phyloP scores from a whole-genome alignment of 2,888 invertebrate species.

The Watsonalla cultraria region DNA sequence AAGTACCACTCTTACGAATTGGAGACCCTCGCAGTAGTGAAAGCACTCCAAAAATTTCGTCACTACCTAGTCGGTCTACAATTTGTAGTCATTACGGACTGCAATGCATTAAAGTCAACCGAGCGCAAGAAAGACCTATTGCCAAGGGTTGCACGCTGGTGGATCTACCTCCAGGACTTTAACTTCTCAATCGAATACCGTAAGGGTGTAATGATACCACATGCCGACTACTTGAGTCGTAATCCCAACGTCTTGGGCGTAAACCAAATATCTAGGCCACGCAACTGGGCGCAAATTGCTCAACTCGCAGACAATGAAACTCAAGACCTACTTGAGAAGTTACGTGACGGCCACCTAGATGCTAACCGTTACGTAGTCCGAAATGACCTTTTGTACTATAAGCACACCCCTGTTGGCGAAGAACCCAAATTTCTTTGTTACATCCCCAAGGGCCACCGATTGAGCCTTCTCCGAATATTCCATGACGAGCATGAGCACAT shows the following conservation, averaged over 20 bases:
- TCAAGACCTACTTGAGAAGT: conserved; percentile 11
- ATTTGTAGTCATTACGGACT: too few relatives aligned
- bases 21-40: conserved; percentile 10
- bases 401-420: not conserved
- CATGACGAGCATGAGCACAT: conserved; percentile 14
- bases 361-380: not conserved
- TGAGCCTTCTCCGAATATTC: conserved; percentile 18
- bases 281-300: conserved; percentile 18
- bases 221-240: conserved; percentile 15
- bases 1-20: conserved; percentile 4
- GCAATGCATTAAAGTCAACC: too few relatives aligned
- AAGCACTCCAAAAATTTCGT: conserved; percentile 15
- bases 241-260: conserved; percentile 5
- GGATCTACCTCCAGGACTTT: conserved; percentile 17
- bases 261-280: conserved; percentile 7
- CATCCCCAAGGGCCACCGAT: conserved; percentile 9
- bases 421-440: not conserved
- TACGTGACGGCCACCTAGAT: conserved; percentile 10
- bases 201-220: conserved; percentile 12
- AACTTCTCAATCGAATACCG: conserved; percentile 15
- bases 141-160: conserved; percentile 16
- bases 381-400: conserved; percentile 3
- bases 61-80: conserved; percentile 16
- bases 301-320: conserved; percentile 22
- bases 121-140: conserved; percentile 12